Evolutionary conservation across 2,113 vertebrate species (phyloP), one percentile per base, ranked within the genome.

Genomic region (Corythoichthys intestinalis): DNA sequence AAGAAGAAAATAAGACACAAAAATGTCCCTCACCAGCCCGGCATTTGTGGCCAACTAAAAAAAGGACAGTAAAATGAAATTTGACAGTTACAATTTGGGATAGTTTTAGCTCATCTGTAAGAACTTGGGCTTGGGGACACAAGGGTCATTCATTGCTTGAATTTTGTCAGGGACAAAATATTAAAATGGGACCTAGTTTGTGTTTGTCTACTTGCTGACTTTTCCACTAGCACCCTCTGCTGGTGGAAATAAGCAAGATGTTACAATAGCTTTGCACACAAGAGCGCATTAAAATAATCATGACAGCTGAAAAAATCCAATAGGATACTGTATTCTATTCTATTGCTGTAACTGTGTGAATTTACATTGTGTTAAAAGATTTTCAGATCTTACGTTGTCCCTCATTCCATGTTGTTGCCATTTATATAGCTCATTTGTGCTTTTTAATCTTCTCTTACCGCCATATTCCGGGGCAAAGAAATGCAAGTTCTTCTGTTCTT

Each of bases 401-500:
- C 34, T 58, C 11, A 58, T 58, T 58, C 34, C 2, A 5, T 37
- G 8, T 6, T 6, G 12, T 1, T 37, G 35, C 4, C 11, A 35
- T 57, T 57, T 57, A 57, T 28, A 57, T 2, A 58, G 20, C 12
- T 1, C 20, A 34, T 9, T 6, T 14, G 56, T 7, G 13, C 6
- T 7, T 5, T 58, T 58, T 69, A 49, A 41, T 9, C n/a, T 52
- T 2, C 39, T 34, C 6, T 69, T 91, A 98, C 97, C 95, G 95
- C 95, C 96, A 66, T 98, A 98, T 86, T 98, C 97, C 0, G 97
- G 97, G 74, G 97, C 97, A 88, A 95, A 97, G 90, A 99, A 99
- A 88, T 99, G 96, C 86, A 98, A 87, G 87, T 98, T 96, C 87
- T 98, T 99, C 92, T 96, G 96, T 71, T 98, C 96, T 84, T 98